phyloP scores from a whole-genome alignment of 2,888 invertebrate genomes.

The Cancer borealis region DNA sequence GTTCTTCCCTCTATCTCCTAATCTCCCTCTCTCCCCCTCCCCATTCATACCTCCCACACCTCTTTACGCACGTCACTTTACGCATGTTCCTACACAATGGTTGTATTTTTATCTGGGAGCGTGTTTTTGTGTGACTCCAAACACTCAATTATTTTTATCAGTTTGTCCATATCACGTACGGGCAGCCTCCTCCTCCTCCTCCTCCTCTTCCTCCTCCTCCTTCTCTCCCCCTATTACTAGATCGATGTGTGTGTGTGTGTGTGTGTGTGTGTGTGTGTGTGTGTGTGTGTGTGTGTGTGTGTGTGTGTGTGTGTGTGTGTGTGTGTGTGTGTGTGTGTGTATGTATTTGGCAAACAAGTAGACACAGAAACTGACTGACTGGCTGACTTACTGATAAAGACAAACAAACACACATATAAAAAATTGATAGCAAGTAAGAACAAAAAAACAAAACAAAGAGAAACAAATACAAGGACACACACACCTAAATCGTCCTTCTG shows the following conservation, averaged over 20 bases:
- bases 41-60: background rate
- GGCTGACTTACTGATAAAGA: no score
- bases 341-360: background rate
- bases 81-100: background rate
- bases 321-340: no score
- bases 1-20: background rate
- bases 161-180: background rate
- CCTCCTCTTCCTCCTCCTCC: no score
- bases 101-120: background rate
- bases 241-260: no score
- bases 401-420: no score
- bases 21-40: background rate
- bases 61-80: background rate
- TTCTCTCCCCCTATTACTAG: background rate
- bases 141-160: slow-evolving; percentile 37
- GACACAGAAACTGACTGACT: background rate
- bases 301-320: slow-evolving; percentile 52
- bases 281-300: slow-evolving; percentile 52
- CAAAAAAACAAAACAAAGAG: no score
- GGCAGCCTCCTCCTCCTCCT: background rate
- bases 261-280: slow-evolving; percentile 50
- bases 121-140: background rate
- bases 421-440: no score
- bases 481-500: no score
- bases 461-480: no score